Evolutionary conservation across 1,140 invertebrate species (phyloP).

Genomic region (Nephila pilipes): DNA sequence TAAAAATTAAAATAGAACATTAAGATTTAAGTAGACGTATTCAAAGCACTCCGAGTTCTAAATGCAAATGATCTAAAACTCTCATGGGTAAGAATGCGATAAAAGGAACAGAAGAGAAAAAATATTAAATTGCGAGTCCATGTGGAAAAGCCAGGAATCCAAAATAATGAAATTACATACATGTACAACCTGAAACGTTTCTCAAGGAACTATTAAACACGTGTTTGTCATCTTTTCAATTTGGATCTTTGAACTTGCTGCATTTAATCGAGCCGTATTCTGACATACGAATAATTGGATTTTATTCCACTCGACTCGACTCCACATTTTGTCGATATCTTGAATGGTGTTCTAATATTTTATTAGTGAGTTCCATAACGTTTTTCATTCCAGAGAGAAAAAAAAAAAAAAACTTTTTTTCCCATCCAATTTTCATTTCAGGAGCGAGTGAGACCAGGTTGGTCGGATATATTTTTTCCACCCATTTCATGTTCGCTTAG

Average conservation of each 20-base stretch:
- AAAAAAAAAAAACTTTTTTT: not conserved
- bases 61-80: not conserved
- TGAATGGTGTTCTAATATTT: constrained; percentile 62
- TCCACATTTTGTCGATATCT: constrained; percentile 60
- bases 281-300: constrained; percentile 69
- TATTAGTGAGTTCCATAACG: constrained; percentile 57
- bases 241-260: constrained; percentile 65
- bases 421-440: constrained; percentile 21
- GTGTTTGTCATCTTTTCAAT: constrained; percentile 75
- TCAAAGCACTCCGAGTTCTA: no score
- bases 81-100: not conserved
- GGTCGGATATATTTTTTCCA: constrained; percentile 51
- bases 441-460: constrained; percentile 11
- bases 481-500: constrained; percentile 35
- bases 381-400: constrained; percentile 25
- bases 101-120: not conserved
- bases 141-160: constrained; percentile 5
- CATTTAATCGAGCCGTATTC: constrained; percentile 57
- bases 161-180: constrained; percentile 63
- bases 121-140: constrained; percentile 46
- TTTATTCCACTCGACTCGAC: constrained; percentile 17
- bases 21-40: no score
- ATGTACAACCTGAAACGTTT: not conserved
- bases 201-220: constrained; percentile 57
- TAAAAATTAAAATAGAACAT: no score